Conservation (phyloP, 2,888 invertebrate species). For the Sesia bembeciformis region DNA sequence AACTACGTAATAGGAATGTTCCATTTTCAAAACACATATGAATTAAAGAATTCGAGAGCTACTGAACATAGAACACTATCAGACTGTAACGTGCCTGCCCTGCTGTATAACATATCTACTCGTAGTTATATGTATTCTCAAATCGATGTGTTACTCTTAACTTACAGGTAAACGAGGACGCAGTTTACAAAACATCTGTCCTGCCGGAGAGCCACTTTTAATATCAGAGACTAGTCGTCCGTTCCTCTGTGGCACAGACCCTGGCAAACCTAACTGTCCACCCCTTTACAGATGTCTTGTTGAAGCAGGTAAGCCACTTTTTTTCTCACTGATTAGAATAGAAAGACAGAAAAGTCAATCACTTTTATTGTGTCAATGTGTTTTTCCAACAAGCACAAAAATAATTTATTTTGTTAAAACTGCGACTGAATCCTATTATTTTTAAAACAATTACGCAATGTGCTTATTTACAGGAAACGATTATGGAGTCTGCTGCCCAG, state of each 20-base stretch:
- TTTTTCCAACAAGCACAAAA: not conserved
- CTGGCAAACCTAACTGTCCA: constrained; percentile 89
- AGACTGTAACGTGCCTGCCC: too few species aligned
- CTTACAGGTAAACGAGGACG: constrained; percentile 81
- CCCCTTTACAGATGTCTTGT: constrained; percentile 87
- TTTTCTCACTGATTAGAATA: not conserved
- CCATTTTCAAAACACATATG: too few species aligned
- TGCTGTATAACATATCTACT: too few species aligned
- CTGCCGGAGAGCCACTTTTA: constrained; percentile 81
- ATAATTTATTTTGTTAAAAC: not conserved
- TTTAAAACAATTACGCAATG: not conserved
- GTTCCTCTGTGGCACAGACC: constrained; percentile 86
- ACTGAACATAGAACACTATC: too few species aligned
- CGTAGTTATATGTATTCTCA: too few species aligned
- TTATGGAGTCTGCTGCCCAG: constrained; percentile 91
- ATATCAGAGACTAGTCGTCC: constrained; percentile 84
- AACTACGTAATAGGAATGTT: too few species aligned
- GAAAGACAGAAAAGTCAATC: not conserved
- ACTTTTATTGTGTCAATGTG: not conserved
- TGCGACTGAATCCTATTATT: not conserved
- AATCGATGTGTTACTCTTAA: not conserved
- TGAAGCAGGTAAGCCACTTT: constrained; percentile 71
- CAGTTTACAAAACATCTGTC: constrained; percentile 85
- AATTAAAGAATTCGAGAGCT: too few species aligned
- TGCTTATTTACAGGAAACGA: constrained; percentile 76